Conservation (phyloP, 35 echinoderm and acorn worm species). For the Apostichopus californicus region DNA sequence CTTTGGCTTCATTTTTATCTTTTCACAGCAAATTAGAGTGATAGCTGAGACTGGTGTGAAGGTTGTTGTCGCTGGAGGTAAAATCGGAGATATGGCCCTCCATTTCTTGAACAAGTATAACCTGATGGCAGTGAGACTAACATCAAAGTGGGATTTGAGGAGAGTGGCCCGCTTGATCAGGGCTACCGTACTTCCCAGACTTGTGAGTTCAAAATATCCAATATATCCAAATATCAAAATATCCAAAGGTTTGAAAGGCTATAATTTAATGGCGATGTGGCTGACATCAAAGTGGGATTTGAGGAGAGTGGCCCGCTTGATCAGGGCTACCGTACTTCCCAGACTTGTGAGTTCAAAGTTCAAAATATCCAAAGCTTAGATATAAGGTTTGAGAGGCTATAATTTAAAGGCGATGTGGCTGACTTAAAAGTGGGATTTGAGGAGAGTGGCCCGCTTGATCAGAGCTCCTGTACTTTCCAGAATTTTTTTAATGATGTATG, state of each 20-base stretch:
- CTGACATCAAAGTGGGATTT: constrained; percentile 87
- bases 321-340: constrained; percentile 81
- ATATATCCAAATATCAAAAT: neutral
- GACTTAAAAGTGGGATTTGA: constrained; percentile 85
- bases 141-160: constrained; percentile 92
- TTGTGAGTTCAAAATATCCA: constrained; percentile 57
- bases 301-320: constrained; percentile 59
- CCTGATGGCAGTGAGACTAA: constrained; percentile 87
- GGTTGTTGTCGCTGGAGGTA: constrained; percentile 88
- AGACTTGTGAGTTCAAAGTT: neutral
- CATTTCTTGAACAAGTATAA: constrained; percentile 99
- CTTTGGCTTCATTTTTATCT: neutral
- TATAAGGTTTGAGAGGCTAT: too few species aligned
- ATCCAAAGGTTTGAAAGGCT: too few species aligned
- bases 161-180: constrained; percentile 67
- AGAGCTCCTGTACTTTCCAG: constrained; percentile 80
- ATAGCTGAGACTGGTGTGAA: constrained; percentile 85
- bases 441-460: constrained; percentile 65
- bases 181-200: constrained; percentile 85
- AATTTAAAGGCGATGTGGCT: constrained; percentile 38
- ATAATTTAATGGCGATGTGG: constrained; percentile 10
- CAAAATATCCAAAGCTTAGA: too few species aligned
- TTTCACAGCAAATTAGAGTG: constrained; percentile 87
- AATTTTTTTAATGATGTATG: too few species aligned
- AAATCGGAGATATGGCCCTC: constrained; percentile 94